These are phyloP conservation scores for Cotesia vestalis DNA, from an alignment of 1,140 invertebrate genomes.

Conservation along the genomic window DNA sequence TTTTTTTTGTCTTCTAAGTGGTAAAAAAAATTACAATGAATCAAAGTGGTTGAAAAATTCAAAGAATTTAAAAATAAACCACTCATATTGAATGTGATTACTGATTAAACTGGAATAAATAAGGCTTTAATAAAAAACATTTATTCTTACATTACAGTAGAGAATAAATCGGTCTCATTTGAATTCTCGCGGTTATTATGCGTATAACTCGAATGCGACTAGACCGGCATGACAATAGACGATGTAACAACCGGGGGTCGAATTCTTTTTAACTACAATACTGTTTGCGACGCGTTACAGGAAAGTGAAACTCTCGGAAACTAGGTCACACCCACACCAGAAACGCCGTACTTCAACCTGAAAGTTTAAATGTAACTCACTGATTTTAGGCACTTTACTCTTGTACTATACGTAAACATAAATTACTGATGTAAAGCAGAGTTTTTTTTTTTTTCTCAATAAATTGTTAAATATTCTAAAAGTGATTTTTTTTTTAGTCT, in stretches of 20 bases:
- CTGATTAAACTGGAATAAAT: neutral
- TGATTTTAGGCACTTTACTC: conserved; percentile 4
- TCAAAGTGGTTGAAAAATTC: too few species aligned
- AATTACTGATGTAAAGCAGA: too few species aligned
- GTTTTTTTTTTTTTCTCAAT: too few species aligned
- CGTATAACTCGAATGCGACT: conserved; percentile 61
- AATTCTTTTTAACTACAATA: conserved; percentile 52
- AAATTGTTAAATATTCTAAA: too few species aligned
- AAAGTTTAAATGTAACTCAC: conserved; percentile 23
- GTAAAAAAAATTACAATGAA: too few species aligned
- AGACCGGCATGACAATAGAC: conserved; percentile 63
- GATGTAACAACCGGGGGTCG: conserved; percentile 63
- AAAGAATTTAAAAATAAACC: too few species aligned
- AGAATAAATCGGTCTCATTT: conserved; percentile 50
- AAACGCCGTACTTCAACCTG: conserved; percentile 46
- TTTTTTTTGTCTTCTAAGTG: too few species aligned
- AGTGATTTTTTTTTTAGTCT: too few species aligned
- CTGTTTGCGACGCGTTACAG: conserved; percentile 55
- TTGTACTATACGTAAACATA: neutral
- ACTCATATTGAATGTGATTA: too few species aligned
- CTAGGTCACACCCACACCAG: conserved; percentile 66
- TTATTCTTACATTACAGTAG: too few species aligned
- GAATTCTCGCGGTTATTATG: conserved; percentile 58
- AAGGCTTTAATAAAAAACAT: too few species aligned
- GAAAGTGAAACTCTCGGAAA: conserved; percentile 68